Evolutionary conservation across 2,113 vertebrate genomes (phyloP).

Genomic region (Macaca nemestrina): DNA sequence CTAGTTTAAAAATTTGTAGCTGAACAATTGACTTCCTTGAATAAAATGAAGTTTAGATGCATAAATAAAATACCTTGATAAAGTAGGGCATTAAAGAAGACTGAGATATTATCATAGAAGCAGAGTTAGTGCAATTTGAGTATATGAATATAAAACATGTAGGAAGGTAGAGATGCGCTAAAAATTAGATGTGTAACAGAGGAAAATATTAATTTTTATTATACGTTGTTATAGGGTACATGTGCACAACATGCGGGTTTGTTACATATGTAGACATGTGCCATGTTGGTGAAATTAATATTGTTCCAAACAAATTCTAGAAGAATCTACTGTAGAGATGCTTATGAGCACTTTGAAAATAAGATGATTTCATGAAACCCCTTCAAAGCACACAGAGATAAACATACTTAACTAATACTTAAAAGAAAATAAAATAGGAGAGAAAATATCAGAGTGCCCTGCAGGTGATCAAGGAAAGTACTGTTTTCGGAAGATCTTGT

Average conservation of each 20-base stretch:
- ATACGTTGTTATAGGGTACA: too few species aligned
- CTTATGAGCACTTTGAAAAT: background rate
- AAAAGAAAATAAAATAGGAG: background rate
- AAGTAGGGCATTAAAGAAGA: background rate
- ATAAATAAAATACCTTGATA: background rate
- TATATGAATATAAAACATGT: background rate
- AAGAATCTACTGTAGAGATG: background rate
- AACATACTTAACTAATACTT: background rate
- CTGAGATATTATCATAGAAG: background rate
- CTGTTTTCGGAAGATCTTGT: background rate
- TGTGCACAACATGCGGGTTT: too few species aligned
- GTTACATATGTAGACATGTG: too few species aligned
- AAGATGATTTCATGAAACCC: background rate
- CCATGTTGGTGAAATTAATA: background rate
- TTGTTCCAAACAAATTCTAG: background rate
- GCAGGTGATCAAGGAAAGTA: background rate
- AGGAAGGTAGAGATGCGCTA: background rate
- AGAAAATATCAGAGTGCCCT: background rate
- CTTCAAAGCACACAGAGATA: background rate
- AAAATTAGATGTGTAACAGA: background rate
- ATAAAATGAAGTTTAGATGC: background rate
- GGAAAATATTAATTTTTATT: background rate
- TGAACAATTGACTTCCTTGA: background rate
- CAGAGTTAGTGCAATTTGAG: background rate
- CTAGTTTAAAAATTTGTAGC: background rate